Base-by-base conservation (phyloP, 2,797 vertebrate genomes). In the Vireo griseus region DNA sequence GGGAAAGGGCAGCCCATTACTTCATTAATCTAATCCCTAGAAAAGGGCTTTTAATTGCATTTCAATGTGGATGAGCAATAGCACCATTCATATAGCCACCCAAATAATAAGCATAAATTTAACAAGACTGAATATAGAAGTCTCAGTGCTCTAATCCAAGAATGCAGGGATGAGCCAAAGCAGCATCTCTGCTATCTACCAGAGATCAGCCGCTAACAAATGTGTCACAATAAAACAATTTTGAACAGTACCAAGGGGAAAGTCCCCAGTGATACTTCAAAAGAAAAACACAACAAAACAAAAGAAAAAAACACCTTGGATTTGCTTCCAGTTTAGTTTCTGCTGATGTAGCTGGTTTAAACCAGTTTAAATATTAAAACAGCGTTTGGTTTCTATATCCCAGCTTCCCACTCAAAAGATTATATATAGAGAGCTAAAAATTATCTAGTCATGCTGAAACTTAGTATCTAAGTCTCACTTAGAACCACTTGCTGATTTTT, bases 101-200 rank as follows among this genome's bases (percentile, higher is more conserved):
- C 92, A 95, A 95, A 96, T 95, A 96, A 90, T 73, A 88, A 79
- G 83, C 93, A 96, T 91, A 66, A 61, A 97, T 97, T 97, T 98
- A 97, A 97, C 94, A 95, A 72, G 89, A 95, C 92, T 95, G 96
- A 97, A 98, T 97, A 94, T 97, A 97, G 96, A 97, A 96, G 95
- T 94, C 95, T 65, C 95, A 94, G 58, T 66, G 63, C 90, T 92
- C 83, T 63, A 76, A 96, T 97, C 96, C 96, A 97, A 92, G 97
- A 97, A 97, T 95, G 94, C 57, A 31, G 47, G 91, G 78, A 86
- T 91, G 88, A 94, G 86, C 95, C 94, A 93, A 94, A 95, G 68
- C 33, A 89, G 67, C 75, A 80, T 78, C 84, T 88, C 91, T 82
- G 92, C 87, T 72, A 92, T 91, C 81, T 89, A 79, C 68, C 69